Evolutionary conservation across 2,113 vertebrate genomes (phyloP), one percentile per base, ranked within the genome.

Genomic region (Pseudopodoces humilis): DNA sequence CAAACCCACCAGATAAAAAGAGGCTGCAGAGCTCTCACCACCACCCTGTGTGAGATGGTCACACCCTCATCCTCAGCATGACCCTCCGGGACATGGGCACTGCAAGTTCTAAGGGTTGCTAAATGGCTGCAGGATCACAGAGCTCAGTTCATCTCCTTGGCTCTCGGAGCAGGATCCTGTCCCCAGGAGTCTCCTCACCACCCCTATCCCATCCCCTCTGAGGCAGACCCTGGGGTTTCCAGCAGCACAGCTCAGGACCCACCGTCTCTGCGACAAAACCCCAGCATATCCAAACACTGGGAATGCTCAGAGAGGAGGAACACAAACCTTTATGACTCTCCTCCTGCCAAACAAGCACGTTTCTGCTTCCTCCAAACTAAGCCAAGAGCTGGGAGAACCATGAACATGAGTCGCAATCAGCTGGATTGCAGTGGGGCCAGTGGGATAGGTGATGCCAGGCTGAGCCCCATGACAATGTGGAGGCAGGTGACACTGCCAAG

Each of bases 271-370:
- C 0, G 1, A 47, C 43, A 19, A 24, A 65, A 19, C 13, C 46
- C 39, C 58, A 6, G 9, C 0, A 0, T 0, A 23, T 7, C 39
- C 58, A 41, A 68, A 14, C 44, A 1, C 4, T 9, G 15, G 27
- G 49, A 72, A 13, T 56, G 52, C 63, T 76, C 85, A 23, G 44
- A 28, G 22, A 7, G 41, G 39, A 71, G 30, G 58, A 30, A 56
- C 33, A n/a, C 41, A 76, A 30, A 69, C 8, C 37, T 33, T 44
- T 8, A 4, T 0, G 8, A 30, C 7, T 30, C 35, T 71, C 39
- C 50, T 50, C 3, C 28, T 16, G 28, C 18, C 75, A 28, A 28
- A 68, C 28, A 28, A 30, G 8, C 13, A 9, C 0, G 0, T 6
- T 78, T 37, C 43, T 33, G 39, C 35, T 60, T 15, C 7, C 5